A percentile compares a stretch with the other conserved stretches of the same genome.
phyloP scores from a whole-genome alignment of 2,113 vertebrate genomes.

The Cathartes aura region DNA sequence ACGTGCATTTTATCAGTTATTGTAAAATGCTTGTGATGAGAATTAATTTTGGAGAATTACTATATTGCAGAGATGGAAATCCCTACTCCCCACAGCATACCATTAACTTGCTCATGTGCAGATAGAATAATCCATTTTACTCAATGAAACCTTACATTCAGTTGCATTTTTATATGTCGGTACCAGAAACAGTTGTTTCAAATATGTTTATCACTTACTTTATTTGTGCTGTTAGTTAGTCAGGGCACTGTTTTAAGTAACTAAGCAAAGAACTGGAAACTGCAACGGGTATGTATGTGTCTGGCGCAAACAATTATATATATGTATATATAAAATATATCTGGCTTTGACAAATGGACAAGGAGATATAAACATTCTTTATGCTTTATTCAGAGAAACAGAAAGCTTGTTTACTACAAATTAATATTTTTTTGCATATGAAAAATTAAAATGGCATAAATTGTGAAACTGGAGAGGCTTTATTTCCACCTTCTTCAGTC shows the following conservation, averaged over 20 bases:
- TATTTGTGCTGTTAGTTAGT: not conserved
- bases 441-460: not conserved
- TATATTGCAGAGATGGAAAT: not conserved
- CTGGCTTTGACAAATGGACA: not conserved
- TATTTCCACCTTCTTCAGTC: not conserved
- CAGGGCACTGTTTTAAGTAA: not conserved
- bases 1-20: not conserved
- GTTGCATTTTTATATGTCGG: not conserved
- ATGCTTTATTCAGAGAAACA: constrained; percentile 40
- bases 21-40: not conserved
- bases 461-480: not conserved
- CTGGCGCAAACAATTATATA: not conserved
- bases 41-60: not conserved
- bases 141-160: not conserved
- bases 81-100: not conserved
- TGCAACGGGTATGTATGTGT: not conserved
- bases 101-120: not conserved
- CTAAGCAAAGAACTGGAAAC: not conserved
- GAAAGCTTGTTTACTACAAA: not conserved
- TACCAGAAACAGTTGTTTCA: not conserved
- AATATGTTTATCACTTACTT: not conserved
- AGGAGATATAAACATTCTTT: not conserved
- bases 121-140: not conserved
- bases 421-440: not conserved
- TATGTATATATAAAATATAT: not conserved